Base-by-base conservation (phyloP, 2,113 vertebrate genomes). In the Hippocampus mohnikei region DNA sequence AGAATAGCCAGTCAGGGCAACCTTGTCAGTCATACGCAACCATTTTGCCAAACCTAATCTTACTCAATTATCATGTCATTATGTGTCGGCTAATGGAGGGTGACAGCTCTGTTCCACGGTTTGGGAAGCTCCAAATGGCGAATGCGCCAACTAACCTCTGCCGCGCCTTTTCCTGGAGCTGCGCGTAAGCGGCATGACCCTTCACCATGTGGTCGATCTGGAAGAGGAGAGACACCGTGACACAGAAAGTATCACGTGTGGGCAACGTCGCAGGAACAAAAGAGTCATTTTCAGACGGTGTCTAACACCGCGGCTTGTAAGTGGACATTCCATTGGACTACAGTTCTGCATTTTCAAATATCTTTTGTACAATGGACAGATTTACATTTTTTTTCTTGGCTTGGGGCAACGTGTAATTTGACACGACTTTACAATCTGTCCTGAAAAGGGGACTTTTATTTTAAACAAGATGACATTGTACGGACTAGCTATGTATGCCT, bases 191-290 rank as follows among this genome's bases (percentile, higher is more conserved):
- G 2, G 89, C 80, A 2, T 98, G 96, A 74, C 95, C 92, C 67
- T 85, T 93, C 29, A 98, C 92, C 81, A 98, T 41, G 20, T 98
- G 95, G 60, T 99, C 96, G 63, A 99, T 93, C 97, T 99, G 90
- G 78, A 87, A 89, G 85, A 90, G 72, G 72, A 78, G 50, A 74
- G 63, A 53, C 18, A 50, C 5, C 8, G 18, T 21, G 1, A 21
- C 48, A 20, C 16, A 5, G 20, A 37, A n/a, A 23, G 20, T n/a
- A 21, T 42, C 11, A 42, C 10, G 13, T 16, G 4, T 16, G 12
- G 62, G 15, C 11, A 15, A 16, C 0, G 8, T 8, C 50, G 55
- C 5, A 53, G 3, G 3, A 11, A 8, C 66, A 48, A 59, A 59
- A 59, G 25, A 15, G 53, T 23, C 53, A 44, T 44, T 44, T 37